phyloP scores from a whole-genome alignment of 2,113 vertebrate species.

The Psephotus haematonotus region DNA sequence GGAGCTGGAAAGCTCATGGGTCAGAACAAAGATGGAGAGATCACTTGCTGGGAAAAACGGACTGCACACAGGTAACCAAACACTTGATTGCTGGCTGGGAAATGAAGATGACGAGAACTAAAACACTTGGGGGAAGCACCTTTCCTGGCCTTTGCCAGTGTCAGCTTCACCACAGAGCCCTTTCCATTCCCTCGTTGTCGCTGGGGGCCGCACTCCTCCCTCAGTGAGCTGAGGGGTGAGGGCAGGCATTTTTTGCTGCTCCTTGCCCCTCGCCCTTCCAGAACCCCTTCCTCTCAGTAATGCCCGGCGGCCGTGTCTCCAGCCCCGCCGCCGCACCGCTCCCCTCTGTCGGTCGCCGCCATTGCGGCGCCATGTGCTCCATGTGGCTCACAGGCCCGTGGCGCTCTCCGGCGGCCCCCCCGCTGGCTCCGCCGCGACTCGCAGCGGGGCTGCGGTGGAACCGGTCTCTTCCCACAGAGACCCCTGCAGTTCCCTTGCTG shows the following conservation, averaged over 20 bases:
- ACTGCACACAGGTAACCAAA: neutral
- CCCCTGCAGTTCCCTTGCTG: no score
- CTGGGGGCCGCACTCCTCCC: fast-evolving
- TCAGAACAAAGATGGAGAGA: neutral
- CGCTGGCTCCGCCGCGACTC: neutral
- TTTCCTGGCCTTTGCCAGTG: neutral
- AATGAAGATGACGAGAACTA: neutral
- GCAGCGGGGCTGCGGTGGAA: fast-evolving
- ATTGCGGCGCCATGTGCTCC: fast-evolving
- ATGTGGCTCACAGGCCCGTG: fast-evolving
- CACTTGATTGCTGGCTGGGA: neutral
- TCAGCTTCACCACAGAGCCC: neutral
- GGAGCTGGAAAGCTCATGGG: neutral
- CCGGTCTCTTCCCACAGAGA: neutral
- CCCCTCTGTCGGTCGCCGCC: fast-evolving
- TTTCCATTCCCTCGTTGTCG: fast-evolving
- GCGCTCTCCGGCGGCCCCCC: neutral
- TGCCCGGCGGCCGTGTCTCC: fast-evolving
- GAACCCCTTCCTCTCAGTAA: fast-evolving
- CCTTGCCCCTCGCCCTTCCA: neutral
- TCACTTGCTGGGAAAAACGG: fast-evolving
- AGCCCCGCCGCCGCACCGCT: fast-evolving
- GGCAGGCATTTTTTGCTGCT: neutral
- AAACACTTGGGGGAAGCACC: neutral
- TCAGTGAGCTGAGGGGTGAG: no score